These are phyloP conservation scores for Platerodrilus igneus DNA, from an alignment of 2,888 invertebrate genomes.

Conservation along the genomic window DNA sequence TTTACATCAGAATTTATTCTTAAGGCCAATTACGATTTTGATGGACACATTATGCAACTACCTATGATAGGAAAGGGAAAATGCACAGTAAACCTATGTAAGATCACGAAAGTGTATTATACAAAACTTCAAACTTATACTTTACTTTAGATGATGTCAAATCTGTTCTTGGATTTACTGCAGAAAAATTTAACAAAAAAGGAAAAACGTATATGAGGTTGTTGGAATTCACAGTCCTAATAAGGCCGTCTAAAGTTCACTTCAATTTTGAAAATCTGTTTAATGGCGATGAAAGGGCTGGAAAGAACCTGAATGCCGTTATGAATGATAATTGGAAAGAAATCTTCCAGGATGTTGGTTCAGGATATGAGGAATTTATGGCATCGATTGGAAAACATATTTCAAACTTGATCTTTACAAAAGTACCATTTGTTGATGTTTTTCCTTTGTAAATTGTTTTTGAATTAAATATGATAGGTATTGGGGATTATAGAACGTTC, in stretches of 20 bases:
- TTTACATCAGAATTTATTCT: no score
- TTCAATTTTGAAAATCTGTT: slow-evolving; percentile 64
- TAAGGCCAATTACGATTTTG: no score
- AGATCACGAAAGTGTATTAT: no score
- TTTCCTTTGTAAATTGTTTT: no score
- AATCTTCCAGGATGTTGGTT: slow-evolving; percentile 50
- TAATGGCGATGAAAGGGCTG: slow-evolving; percentile 38
- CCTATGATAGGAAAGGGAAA: no score
- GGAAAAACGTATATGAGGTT: slow-evolving; percentile 62
- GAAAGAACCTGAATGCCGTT: slow-evolving; percentile 42
- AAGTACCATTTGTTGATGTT: no score
- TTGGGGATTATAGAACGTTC: no score
- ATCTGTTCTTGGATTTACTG: slow-evolving; percentile 59
- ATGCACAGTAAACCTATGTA: no score
- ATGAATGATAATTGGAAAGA: slow-evolving; percentile 42
- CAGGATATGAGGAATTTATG: slow-evolving; percentile 62
- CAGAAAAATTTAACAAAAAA: slow-evolving; percentile 57
- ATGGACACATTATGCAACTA: no score
- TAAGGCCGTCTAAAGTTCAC: slow-evolving; percentile 57
- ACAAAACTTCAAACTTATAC: no score
- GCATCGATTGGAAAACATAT: slow-evolving; percentile 7
- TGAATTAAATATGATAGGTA: no score
- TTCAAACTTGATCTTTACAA: slow-evolving; percentile 1
- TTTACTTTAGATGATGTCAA: slow-evolving; percentile 61
- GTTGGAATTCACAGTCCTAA: slow-evolving; percentile 58